Percentiles rank a stretch among this genome's conserved stretches.
Evolutionary conservation across 2,888 invertebrate species (phyloP).

Genomic region (Keiferia lycopersicella): DNA sequence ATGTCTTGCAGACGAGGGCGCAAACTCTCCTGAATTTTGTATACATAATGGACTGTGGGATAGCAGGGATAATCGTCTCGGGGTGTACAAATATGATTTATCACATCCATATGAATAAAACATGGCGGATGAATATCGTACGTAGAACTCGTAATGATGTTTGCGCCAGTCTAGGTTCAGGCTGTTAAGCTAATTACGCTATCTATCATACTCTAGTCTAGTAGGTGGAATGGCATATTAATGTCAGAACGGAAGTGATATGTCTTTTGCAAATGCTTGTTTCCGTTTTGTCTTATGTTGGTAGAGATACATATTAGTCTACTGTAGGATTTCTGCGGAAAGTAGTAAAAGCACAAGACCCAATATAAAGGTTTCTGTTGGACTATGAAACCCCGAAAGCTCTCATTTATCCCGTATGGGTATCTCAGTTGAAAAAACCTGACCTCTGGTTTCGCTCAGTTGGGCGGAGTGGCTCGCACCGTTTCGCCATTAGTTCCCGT

Average conservation of each 20-base stretch:
- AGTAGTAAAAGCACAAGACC: too few species aligned
- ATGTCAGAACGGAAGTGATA: not conserved
- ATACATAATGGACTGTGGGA: constrained; percentile 52
- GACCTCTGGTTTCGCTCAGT: not conserved
- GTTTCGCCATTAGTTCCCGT: constrained; percentile 50
- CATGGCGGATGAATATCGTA: constrained; percentile 57
- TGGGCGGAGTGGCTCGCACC: constrained; percentile 23
- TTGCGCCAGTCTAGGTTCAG: constrained; percentile 36
- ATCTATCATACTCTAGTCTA: constrained; percentile 17
- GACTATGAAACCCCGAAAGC: too few species aligned
- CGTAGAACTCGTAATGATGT: constrained; percentile 44
- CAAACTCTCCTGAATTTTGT: constrained; percentile 44
- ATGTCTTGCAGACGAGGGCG: constrained; percentile 19
- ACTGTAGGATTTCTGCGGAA: too few species aligned
- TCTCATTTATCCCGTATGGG: too few species aligned
- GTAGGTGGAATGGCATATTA: not conserved
- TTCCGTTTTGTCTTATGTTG: not conserved
- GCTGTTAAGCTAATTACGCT: constrained; percentile 28
- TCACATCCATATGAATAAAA: constrained; percentile 61
- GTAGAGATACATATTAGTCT: too few species aligned
- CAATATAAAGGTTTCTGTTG: too few species aligned
- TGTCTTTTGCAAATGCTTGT: not conserved
- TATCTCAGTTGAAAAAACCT: not conserved
- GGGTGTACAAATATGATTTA: constrained; percentile 60
- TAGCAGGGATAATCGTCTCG: constrained; percentile 53